These are phyloP conservation scores for Cryptocephalus primarius DNA, from an alignment of 2,888 invertebrate genomes.

Conservation along the genomic window DNA sequence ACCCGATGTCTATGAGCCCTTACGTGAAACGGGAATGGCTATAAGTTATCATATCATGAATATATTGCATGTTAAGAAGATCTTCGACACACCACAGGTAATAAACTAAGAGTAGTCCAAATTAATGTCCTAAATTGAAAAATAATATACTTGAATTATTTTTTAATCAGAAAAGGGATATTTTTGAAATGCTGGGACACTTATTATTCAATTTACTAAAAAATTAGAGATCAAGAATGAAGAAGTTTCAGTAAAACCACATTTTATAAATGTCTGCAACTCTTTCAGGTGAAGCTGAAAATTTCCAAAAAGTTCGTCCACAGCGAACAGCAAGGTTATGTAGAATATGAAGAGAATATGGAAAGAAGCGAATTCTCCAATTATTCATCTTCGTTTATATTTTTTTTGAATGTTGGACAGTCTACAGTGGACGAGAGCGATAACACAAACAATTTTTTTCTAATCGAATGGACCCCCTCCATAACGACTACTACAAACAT, in stretches of 20 bases:
- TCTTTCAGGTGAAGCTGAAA: conserved; percentile 46
- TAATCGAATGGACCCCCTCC: conserved; percentile 69
- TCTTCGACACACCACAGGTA: conserved; percentile 58
- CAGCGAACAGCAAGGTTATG: conserved; percentile 48
- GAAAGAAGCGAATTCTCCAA: conserved; percentile 25
- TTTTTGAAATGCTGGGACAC: neutral
- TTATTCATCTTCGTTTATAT: conserved; percentile 23
- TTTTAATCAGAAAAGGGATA: neutral
- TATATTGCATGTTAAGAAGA: conserved; percentile 57
- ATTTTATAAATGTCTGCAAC: neutral
- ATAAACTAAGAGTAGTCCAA: conserved; percentile 1
- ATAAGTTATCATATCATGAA: conserved; percentile 59
- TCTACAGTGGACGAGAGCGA: conserved; percentile 34
- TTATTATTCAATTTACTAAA: neutral
- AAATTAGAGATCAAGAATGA: too few relatives aligned
- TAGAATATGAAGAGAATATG: conserved; percentile 23
- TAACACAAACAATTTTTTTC: conserved; percentile 46
- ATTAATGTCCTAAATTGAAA: too few relatives aligned
- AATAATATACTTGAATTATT: too few relatives aligned
- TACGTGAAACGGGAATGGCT: conserved; percentile 49
- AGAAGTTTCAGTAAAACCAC: too few relatives aligned
- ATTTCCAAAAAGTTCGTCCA: conserved; percentile 53
- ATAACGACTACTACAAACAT: conserved; percentile 56
- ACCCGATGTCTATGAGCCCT: conserved; percentile 42
- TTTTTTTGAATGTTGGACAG: conserved; percentile 40